Base-by-base conservation (phyloP, 2,113 vertebrate species). In the Corythornis vintsioides region DNA sequence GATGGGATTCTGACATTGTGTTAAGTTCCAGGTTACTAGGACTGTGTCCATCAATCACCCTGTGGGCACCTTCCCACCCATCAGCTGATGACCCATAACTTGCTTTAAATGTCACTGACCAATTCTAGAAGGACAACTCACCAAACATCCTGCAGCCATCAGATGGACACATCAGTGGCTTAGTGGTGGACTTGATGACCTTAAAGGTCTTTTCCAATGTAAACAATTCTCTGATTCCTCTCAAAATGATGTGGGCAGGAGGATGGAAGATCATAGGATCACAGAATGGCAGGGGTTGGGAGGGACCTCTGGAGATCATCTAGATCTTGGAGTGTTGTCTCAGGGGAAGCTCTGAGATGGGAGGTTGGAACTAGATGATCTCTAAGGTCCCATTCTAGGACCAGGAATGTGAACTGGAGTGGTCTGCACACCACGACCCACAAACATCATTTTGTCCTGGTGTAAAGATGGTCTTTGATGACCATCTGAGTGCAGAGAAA, bases 1-100 rank as follows among this genome's bases (percentile, higher is more conserved):
- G 28, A 15, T 55, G 28, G 28, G 53, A 55, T 55, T 29, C 28
- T 29, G 28, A 28, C 35, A 55, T 8, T 29, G 25, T 55, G 28
- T 42, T n/a, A 86, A 65, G 35, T 38, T n/a, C 15, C 19, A 38
- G 35, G 29, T 40, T 61, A 45, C 26, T 7, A 25, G n/a, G 50
- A 33, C 35, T 16, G 42, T 38, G 53, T 48, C 9, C 57, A 81
- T 11, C 31, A 26, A 81, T 11, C 31, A 26, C 8, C 15, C 25
- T 0, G 4, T 5, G 38, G 64, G 43, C 52, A 90, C 13, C 59
- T 11, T 40, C 21, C 6, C 19, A 47, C 28, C 5, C 53, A 79
- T 14, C n/a, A 61, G 26, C 38, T 0, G 2, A 7, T 1, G 5
- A 73, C 5, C 3, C 16, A 2, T 25, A 42, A 67, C 29, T 56